Percentiles rank a stretch among this genome's conserved stretches.
Evolutionary conservation across 1,140 invertebrate species (phyloP).

Genomic region (Orchesella cincta): DNA sequence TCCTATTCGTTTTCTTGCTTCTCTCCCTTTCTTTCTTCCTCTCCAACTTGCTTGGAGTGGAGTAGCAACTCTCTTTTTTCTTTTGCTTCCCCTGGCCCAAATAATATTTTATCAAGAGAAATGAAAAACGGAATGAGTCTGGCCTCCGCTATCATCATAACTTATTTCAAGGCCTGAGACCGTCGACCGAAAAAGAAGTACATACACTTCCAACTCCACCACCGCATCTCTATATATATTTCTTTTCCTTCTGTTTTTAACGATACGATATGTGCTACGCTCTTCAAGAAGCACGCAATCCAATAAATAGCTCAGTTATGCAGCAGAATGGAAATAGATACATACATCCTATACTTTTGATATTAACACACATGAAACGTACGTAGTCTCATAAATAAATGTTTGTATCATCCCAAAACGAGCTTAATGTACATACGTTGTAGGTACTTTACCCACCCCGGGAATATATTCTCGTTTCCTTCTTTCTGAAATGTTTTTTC

Average conservation of each 20-base stretch:
- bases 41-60: neutral
- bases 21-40: neutral
- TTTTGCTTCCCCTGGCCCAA: constrained; percentile 23
- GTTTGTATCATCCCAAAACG: constrained; percentile 1
- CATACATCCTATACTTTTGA: too few species aligned
- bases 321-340: neutral
- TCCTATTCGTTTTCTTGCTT: constrained; percentile 17
- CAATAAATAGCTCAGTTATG: neutral
- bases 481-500: neutral
- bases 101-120: constrained; percentile 30
- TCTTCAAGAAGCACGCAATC: neutral
- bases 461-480: constrained; percentile 1
- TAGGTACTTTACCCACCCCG: constrained; percentile 1
- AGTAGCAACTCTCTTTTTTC: constrained; percentile 7
- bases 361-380: too few species aligned
- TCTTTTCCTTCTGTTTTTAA: neutral
- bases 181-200: neutral
- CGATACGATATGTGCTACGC: neutral
- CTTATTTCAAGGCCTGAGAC: constrained; percentile 25
- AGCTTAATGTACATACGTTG: constrained; percentile 7
- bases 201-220: too few species aligned
- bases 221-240: too few species aligned
- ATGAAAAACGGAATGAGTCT: constrained; percentile 26
- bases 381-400: constrained; percentile 9
- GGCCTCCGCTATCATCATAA: constrained; percentile 18